Base-by-base conservation (phyloP, 2,888 invertebrate genomes). In the Ochlodes sylvanus region DNA sequence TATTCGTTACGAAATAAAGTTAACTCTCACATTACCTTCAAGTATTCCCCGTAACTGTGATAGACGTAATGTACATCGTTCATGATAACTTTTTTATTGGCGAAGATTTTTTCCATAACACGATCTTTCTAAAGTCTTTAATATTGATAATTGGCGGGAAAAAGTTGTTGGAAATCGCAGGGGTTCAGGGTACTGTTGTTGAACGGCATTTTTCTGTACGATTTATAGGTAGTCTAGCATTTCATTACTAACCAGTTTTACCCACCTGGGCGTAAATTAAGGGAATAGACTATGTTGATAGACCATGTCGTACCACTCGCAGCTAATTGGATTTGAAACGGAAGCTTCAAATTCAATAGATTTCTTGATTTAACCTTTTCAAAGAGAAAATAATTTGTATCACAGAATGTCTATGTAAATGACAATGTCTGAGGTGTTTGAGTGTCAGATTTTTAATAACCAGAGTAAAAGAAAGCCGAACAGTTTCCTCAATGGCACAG, bases 81-180 rank as follows among this genome's bases (percentile, higher is more conserved):
- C 56, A 55, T 62, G 68, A 68, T 68, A 68, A 68, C 60, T 56
- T 68, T 68, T 68, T 68, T 68, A 62, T 57, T 62, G 62, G 27
- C 41, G 19, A 14, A 19, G 14, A 17, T 27, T 68, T 67, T 68
- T 68, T 67, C 34, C 55, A 44, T 47, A 42, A 50, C 66, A 42
- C 66, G 42, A 55, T 67, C 61, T 66, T 69, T 63, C 62, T 62
- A 5, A 44, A 63, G 58, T 63, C 57, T 63, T 70, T 63, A 66
- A 70, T 67, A 70, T 70, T 70, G 69, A 70, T 70, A 70, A 70
- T 70, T 67, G 63, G 34, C 60, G 54, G 27, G 61, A 47, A 62
- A 68, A 67, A 44, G 47, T 47, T 50, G 50, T 47, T 50, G 62
- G 62, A 50, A 52, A 67, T 47, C 27, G 44, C 34, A 56, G 38